Conservation (phyloP, 2,113 vertebrate genomes). For the Apus apus region DNA sequence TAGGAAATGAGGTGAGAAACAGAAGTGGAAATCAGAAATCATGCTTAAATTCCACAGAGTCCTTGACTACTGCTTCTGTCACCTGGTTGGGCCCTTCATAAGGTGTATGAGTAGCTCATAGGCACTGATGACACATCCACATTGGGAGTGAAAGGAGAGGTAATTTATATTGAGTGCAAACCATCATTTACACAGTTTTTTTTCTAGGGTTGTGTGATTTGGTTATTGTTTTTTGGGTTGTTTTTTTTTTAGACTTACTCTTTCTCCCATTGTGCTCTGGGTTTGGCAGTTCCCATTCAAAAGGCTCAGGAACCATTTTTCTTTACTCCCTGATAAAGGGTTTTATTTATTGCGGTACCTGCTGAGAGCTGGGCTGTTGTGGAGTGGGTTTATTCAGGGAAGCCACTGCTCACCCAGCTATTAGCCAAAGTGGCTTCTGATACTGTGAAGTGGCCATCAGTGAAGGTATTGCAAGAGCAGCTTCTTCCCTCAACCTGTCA, state of each 20-base stretch:
- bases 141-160: neutral
- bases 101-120: neutral
- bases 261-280: neutral
- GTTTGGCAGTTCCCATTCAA: neutral
- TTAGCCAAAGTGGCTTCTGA: neutral
- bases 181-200: neutral
- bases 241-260: neutral
- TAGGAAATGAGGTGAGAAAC: neutral
- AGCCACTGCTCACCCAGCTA: neutral
- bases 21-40: neutral
- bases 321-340: neutral
- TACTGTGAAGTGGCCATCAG: neutral
- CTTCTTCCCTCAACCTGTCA: neutral
- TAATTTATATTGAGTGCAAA: neutral
- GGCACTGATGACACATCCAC: neutral
- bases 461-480: neutral
- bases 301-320: neutral
- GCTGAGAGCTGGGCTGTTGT: neutral
- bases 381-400: neutral
- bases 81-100: neutral
- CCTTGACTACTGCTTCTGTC: neutral
- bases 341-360: neutral
- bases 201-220: neutral
- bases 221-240: too few relatives aligned
- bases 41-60: neutral